These are phyloP conservation scores for Anodontia alba DNA, from an alignment of 2,888 invertebrate genomes.

Conservation along the genomic window DNA sequence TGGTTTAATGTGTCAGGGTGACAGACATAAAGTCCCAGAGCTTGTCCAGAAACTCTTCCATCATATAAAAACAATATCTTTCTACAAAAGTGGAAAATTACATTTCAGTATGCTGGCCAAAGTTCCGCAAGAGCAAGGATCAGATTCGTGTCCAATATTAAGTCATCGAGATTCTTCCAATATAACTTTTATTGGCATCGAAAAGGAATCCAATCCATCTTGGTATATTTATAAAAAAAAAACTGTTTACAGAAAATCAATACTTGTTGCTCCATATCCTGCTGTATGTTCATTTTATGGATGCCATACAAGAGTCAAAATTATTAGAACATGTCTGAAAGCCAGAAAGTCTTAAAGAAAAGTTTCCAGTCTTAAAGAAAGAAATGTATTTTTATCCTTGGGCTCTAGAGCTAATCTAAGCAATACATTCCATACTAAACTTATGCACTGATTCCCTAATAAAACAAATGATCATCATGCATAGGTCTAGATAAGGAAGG, in stretches of 20 bases:
- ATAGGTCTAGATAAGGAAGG: too few relatives aligned
- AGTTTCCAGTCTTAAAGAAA: slow-evolving; percentile 41
- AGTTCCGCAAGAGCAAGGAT: slow-evolving; percentile 72
- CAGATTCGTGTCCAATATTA: slow-evolving; percentile 63
- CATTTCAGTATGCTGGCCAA: slow-evolving; percentile 74
- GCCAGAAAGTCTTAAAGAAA: slow-evolving; percentile 21
- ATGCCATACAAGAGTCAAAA: slow-evolving; percentile 13
- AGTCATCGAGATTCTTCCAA: slow-evolving; percentile 48
- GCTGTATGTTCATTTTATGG: slow-evolving; percentile 73
- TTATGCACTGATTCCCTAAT: slow-evolving; percentile 70
- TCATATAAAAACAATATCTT: slow-evolving; percentile 43
- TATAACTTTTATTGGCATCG: slow-evolving; percentile 71
- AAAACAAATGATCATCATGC: too few relatives aligned
- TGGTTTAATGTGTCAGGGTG: slow-evolving; percentile 61
- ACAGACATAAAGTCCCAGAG: slow-evolving; percentile 1
- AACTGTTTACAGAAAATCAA: slow-evolving; percentile 37
- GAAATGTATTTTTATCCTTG: slow-evolving; percentile 70
- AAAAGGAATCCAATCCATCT: slow-evolving; percentile 61
- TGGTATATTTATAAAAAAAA: neutral
- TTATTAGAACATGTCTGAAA: slow-evolving; percentile 34
- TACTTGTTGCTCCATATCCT: slow-evolving; percentile 77
- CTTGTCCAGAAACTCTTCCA: slow-evolving; percentile 50
- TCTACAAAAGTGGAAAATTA: slow-evolving; percentile 63
- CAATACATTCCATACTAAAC: slow-evolving; percentile 65
- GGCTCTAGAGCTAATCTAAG: slow-evolving; percentile 67